phyloP scores from a whole-genome alignment of 2,113 vertebrate species.

The Neofelis nebulosa region DNA sequence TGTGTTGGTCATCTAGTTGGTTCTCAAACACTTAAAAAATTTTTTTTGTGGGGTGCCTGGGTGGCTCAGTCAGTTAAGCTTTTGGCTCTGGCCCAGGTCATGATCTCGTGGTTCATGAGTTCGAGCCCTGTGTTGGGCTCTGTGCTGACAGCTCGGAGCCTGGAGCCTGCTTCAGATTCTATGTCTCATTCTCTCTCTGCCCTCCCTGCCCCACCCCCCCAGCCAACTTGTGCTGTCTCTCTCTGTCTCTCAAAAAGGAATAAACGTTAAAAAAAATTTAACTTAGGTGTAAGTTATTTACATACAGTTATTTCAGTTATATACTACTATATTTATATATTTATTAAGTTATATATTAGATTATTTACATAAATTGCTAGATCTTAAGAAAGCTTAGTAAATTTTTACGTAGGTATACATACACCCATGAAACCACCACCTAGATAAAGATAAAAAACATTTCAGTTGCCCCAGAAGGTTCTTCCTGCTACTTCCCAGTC shows the following conservation, averaged over 20 bases:
- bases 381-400: not conserved
- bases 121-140: too few relatives aligned
- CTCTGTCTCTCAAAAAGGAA: too few relatives aligned
- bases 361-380: not conserved
- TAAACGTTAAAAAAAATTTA: not conserved
- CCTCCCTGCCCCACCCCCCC: too few relatives aligned
- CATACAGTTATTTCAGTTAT: not conserved
- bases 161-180: too few relatives aligned
- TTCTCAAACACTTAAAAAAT: not conserved
- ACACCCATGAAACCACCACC: not conserved
- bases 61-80: too few relatives aligned
- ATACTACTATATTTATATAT: not conserved
- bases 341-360: not conserved
- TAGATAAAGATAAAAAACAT: not conserved
- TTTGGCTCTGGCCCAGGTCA: too few relatives aligned
- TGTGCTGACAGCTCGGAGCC: too few relatives aligned
- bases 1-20: not conserved
- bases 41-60: too few relatives aligned
- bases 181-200: too few relatives aligned
- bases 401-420: not conserved
- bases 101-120: too few relatives aligned
- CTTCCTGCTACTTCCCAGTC: not conserved
- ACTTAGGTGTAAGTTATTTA: conserved; percentile 6
- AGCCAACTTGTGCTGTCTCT: too few relatives aligned
- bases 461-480: not conserved